Base-by-base conservation (phyloP, 2,888 invertebrate genomes). In the Acrocera orbiculus region DNA sequence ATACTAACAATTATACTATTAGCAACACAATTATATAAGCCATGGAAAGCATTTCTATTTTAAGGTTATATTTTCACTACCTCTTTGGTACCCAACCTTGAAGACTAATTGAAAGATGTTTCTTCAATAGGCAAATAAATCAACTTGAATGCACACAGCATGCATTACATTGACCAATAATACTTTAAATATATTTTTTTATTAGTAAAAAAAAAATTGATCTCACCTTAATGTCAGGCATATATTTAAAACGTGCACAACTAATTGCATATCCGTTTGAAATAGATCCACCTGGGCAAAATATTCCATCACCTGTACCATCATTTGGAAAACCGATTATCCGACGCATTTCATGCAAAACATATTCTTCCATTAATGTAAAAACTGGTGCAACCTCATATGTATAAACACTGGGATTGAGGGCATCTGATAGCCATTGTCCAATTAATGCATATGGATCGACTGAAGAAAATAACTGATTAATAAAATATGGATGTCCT, bases 191-290 rank as follows among this genome's bases (percentile, higher is more conserved):
- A 6, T n/a, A 11, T n/a, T 2, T 2, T 2, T 26, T 2, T 7
- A 11, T 19, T 10, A 13, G 4, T 23, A n/a, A n/a, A n/a, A n/a
- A n/a, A n/a, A n/a, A n/a, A 27, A 5, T 11, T 7, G 19, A 32
- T n/a, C 20, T 33, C 32, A 79, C 80, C 72, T 85, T 85, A 37
- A 76, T 65, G 43, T 80, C 71, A 1, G 85, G 82, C 48, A 70
- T 67, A 45, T 64, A 69, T 51, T 70, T 63, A 51, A 72, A 74
- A 35, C 89, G 65, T 3, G 89, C 86, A 47, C 85, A 71, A 50
- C 81, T 85, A 37, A 90, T 82, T n/a, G 81, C 87, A 48, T 87
- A 86, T 32, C 86, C 86, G 53, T 90, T 90, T 5, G 86, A 76
- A 47, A 87, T 74, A 0, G 87, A 87, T 0, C 90, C 90, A 23